Conservation (phyloP, 2,888 invertebrate genomes). For the Herminia tarsipennalis region DNA sequence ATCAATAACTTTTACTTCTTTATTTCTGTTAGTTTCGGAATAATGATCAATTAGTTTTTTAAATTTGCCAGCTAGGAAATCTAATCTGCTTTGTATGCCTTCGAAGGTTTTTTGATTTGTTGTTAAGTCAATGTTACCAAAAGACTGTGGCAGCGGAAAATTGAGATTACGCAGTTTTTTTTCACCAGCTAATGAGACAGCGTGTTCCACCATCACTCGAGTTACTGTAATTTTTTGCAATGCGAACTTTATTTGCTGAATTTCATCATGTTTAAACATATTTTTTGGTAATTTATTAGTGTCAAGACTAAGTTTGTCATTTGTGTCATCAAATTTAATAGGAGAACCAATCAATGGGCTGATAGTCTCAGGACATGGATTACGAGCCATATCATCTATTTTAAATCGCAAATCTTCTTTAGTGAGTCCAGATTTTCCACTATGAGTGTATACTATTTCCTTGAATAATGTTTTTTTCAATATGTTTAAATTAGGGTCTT, state of each 20-base stretch:
- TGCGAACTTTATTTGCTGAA: conserved; percentile 25
- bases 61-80: conserved; percentile 30
- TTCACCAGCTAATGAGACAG: conserved; percentile 32
- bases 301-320: conserved; percentile 28
- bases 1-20: conserved; percentile 25
- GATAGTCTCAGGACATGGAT: conserved; percentile 36
- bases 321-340: conserved; percentile 29
- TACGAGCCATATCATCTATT: conserved; percentile 26
- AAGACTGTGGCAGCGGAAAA: conserved; percentile 44
- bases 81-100: conserved; percentile 15
- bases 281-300: conserved; percentile 31
- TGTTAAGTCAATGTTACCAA: conserved; percentile 50
- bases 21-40: conserved; percentile 9
- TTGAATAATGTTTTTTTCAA: conserved; percentile 42
- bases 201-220: conserved; percentile 33
- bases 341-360: conserved; percentile 46
- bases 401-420: conserved; percentile 30
- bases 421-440: conserved; percentile 24
- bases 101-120: conserved; percentile 20
- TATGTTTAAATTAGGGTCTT: conserved; percentile 28
- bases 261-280: conserved; percentile 27
- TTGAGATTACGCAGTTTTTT: conserved; percentile 29
- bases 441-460: conserved; percentile 35
- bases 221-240: conserved; percentile 37
- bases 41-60: conserved; percentile 22